Conservation (phyloP, 2,888 invertebrate species). For the Sussaba pulchella region DNA sequence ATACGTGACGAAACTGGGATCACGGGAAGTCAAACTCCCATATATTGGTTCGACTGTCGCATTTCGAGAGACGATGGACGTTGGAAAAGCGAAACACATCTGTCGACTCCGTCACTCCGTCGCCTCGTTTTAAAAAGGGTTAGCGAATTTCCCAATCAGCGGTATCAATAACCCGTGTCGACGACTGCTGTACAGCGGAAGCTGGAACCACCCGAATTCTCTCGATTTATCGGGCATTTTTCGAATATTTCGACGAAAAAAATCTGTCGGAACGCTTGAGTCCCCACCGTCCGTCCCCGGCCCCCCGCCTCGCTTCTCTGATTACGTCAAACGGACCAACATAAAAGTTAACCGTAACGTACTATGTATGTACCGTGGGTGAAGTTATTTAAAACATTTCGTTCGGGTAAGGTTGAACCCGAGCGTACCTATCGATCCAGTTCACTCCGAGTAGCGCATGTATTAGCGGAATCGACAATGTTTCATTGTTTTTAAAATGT, state of each 20-base stretch:
- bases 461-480: no score
- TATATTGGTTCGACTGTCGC: slow-evolving; percentile 22
- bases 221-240: slow-evolving; percentile 61
- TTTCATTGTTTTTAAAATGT: no score
- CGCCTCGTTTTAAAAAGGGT: slow-evolving; percentile 70
- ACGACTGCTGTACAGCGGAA: background rate
- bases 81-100: slow-evolving; percentile 25
- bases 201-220: slow-evolving; percentile 1
- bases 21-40: slow-evolving; percentile 21
- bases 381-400: background rate
- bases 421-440: no score
- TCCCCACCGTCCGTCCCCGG: no score
- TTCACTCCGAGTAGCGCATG: no score
- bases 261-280: slow-evolving; percentile 32
- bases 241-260: slow-evolving; percentile 56
- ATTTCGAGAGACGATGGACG: slow-evolving; percentile 11
- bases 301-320: no score
- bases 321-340: slow-evolving; percentile 65
- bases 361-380: background rate
- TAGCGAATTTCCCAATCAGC: slow-evolving; percentile 78
- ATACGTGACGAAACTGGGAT: slow-evolving; percentile 27
- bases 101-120: slow-evolving; percentile 14
- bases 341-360: background rate
- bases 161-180: slow-evolving; percentile 74
- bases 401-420: no score